Base-by-base conservation (phyloP, 2,113 vertebrate species). In the Elachura formosa region DNA sequence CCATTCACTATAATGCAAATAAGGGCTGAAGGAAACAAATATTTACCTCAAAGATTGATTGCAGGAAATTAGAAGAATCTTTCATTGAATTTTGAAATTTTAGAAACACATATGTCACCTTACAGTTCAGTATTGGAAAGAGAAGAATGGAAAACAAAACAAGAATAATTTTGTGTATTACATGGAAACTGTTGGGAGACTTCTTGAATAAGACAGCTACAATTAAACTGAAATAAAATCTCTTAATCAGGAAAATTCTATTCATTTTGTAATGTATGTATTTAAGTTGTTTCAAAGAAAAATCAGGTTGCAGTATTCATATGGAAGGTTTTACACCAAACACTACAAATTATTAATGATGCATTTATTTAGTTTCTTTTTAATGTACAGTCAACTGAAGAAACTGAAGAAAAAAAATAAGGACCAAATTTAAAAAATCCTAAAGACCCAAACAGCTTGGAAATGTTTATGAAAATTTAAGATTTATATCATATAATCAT, bases 341-440 rank as follows among this genome's bases (percentile, higher is more conserved):
- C 2, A 48, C 11, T 83, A 38, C 67, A 63, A 54, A 18, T 3
- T 54, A 24, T 43, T 71, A 45, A 8, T 55, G 10, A 41, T 17
- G 5, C 2, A 25, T n/a, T 71, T n/a, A 7, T 69, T 28, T n/a
- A 52, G 24, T 31, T 34, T 45, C 48, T 52, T 75, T 83, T 38
- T 11, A 11, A 58, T 25, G 5, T 40, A 2, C 29, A 26, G 13
- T 40, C 7, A 67, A 29, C 14, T 40, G 11, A 75, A 40, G 19
- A 91, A 54, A 29, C 3, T 48, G 14, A 23, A 34, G 5, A 9
- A 51, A 3, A 5, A n/a, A 38, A 28, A 22, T 9, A 10, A 46
- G 26, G 12, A 6, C 3, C 7, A n/a, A 48, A 11, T 1, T 28
- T 17, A 17, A 2, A 11, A 84, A 49, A 7, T 1, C 2, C 7